Percentiles rank a stretch among this genome's conserved stretches.
These are phyloP conservation scores for Sebastes hopkinsi DNA, from an alignment of 2,797 vertebrate genomes.

Conservation along the genomic window DNA sequence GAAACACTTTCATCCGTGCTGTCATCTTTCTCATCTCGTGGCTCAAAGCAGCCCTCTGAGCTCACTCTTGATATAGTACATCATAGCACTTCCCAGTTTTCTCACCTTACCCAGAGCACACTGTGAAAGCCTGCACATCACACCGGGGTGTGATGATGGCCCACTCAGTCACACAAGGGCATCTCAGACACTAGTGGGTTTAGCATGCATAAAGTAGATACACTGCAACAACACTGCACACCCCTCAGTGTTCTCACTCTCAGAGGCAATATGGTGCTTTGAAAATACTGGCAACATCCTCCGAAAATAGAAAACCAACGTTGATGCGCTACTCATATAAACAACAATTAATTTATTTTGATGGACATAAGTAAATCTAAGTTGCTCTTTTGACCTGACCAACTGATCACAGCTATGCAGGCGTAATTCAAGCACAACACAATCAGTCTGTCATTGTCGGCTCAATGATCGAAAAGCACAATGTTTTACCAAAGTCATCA, in stretches of 20 bases:
- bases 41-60: constrained; percentile 62
- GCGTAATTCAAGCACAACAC: background rate
- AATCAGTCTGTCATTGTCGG: background rate
- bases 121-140: constrained; percentile 71
- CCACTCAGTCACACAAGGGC: constrained; percentile 67
- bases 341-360: background rate
- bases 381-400: background rate
- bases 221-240: constrained; percentile 3
- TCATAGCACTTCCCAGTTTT: constrained; percentile 76
- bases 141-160: constrained; percentile 64
- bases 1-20: constrained; percentile 68
- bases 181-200: constrained; percentile 55
- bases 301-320: background rate
- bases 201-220: constrained; percentile 52
- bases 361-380: too few relatives aligned
- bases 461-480: background rate
- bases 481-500: background rate
- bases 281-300: constrained; percentile 16
- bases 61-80: constrained; percentile 67
- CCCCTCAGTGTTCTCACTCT: background rate
- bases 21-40: constrained; percentile 61
- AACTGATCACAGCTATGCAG: background rate
- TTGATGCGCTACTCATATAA: background rate
- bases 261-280: background rate
- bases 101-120: constrained; percentile 68